A percentile compares a stretch with the other conserved stretches of the same genome.
These are phyloP conservation scores for Stenichneumon culpator DNA, from an alignment of 2,888 invertebrate genomes.

Conservation along the genomic window DNA sequence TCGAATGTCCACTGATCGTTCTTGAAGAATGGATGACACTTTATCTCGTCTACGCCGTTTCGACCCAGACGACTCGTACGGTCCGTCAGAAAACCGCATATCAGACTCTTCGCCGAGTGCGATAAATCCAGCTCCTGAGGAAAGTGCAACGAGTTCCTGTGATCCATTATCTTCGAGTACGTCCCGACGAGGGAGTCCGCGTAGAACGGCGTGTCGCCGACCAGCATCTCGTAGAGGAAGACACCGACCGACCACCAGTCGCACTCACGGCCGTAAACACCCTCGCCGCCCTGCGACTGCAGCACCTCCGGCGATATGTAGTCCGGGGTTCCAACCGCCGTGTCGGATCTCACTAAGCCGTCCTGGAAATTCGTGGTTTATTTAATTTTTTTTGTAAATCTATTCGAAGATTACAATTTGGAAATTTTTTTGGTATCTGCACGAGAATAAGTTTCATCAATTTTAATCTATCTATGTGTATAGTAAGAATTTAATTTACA, in stretches of 20 bases:
- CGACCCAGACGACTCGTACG: conserved; percentile 95
- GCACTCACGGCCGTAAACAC: conserved; percentile 98
- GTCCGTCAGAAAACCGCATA: conserved; percentile 97
- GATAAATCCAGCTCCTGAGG: conserved; percentile 98
- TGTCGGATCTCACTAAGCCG: conserved; percentile 97
- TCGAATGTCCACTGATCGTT: conserved; percentile 99
- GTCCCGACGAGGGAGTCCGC: conserved; percentile 99
- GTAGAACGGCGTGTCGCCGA: conserved; percentile 99
- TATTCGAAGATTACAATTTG: conserved; percentile 14
- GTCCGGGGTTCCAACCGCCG: conserved; percentile 99
- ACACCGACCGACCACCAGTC: conserved; percentile 99
- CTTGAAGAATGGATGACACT: conserved; percentile 96
- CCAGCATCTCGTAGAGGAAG: conserved; percentile 99
- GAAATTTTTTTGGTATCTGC: too few relatives aligned
- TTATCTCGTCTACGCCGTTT: conserved; percentile 97
- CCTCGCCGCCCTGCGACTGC: conserved; percentile 97
- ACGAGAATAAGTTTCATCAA: too few relatives aligned
- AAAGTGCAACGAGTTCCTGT: conserved; percentile 97
- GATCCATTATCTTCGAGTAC: conserved; percentile 99
- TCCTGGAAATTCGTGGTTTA: conserved; percentile 86
- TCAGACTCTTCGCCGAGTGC: conserved; percentile 94
- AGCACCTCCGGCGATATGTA: conserved; percentile 99
- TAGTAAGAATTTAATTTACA: too few relatives aligned
- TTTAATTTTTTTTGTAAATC: too few relatives aligned
- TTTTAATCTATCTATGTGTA: too few relatives aligned